A percentile compares a stretch with the other conserved stretches of the same genome.
phyloP scores from a whole-genome alignment of 2,797 vertebrate species.

The Holocentrus rufus region DNA sequence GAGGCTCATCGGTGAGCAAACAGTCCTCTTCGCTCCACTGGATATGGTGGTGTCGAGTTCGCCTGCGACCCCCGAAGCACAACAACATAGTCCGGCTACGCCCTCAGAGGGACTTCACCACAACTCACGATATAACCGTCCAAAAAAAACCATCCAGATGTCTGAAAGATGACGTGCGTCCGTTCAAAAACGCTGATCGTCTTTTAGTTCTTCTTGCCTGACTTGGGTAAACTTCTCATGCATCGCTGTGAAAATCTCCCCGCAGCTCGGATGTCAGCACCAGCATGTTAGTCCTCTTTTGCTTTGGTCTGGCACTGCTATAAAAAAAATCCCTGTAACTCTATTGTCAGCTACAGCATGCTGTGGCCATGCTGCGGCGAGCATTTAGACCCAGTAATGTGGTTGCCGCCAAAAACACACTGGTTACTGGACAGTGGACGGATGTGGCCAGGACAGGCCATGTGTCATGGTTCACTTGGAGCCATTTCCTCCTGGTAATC shows the following conservation, averaged over 20 bases:
- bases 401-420: conserved; percentile 46
- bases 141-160: conserved; percentile 21
- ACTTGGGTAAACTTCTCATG: neutral
- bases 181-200: conserved; percentile 18
- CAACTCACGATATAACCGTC: conserved; percentile 27
- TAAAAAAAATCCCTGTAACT: neutral
- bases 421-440: neutral
- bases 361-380: conserved; percentile 35
- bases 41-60: conserved; percentile 48
- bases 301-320: conserved; percentile 19
- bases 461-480: conserved; percentile 49
- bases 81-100: conserved; percentile 66
- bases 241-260: conserved; percentile 21
- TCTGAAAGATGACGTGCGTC: neutral
- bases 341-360: conserved; percentile 23
- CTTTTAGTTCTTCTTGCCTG: conserved; percentile 12
- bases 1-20: conserved; percentile 70
- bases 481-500: conserved; percentile 63
- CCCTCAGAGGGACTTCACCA: conserved; percentile 5
- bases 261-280: conserved; percentile 16
- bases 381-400: conserved; percentile 43
- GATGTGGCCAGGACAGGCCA: conserved; percentile 41
- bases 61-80: conserved; percentile 77
- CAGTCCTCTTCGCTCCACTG: conserved; percentile 68
- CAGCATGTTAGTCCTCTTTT: conserved; percentile 16